Evolutionary conservation across 2,797 vertebrate genomes (phyloP).

Genomic region (Enteromius radiatus): DNA sequence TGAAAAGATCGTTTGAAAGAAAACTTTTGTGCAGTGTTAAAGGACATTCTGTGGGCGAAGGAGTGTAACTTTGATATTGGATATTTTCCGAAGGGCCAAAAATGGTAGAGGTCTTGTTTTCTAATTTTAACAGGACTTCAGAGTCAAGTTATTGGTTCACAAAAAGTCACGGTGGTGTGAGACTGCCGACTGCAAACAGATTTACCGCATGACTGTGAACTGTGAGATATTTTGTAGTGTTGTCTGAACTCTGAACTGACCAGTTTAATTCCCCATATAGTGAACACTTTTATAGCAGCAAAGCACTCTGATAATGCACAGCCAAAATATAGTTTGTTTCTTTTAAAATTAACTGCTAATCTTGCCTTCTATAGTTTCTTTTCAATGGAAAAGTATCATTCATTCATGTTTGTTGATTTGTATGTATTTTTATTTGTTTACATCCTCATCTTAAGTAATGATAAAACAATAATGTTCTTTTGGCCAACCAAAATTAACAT

Average conservation of each 20-base stretch:
- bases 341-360: neutral
- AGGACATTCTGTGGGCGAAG: neutral
- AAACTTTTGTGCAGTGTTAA: conserved; percentile 2
- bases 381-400: neutral
- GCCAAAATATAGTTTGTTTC: neutral
- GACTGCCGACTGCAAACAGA: neutral
- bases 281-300: neutral
- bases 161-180: neutral
- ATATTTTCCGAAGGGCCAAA: conserved; percentile 6
- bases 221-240: neutral
- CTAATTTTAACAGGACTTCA: conserved; percentile 8
- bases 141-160: conserved; percentile 32
- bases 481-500: neutral
- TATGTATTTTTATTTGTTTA: neutral
- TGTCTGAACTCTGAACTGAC: neutral
- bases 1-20: too few species aligned
- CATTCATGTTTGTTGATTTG: neutral
- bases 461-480: neutral
- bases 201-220: conserved; percentile 10
- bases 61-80: conserved; percentile 30
- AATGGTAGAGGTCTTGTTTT: conserved; percentile 28
- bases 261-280: neutral
- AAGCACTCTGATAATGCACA: neutral
- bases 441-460: neutral
- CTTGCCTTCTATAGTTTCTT: neutral